phyloP scores from a whole-genome alignment of 2,888 invertebrate species.

The Drosophila sordidapex region DNA sequence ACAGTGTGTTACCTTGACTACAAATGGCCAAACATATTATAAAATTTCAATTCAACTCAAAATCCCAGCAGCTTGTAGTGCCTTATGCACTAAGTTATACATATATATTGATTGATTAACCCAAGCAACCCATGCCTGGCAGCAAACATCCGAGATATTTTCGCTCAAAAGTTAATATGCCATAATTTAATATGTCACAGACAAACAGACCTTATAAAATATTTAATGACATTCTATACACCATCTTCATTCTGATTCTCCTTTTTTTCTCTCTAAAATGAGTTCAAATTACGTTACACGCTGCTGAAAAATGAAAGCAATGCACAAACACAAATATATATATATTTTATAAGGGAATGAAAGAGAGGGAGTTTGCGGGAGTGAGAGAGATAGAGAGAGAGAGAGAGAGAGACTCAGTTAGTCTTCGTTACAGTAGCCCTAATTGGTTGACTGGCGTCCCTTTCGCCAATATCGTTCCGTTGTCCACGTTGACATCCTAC shows the following conservation, averaged over 20 bases:
- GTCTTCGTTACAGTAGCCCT: slow-evolving; percentile 57
- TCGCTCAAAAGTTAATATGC: slow-evolving; percentile 58
- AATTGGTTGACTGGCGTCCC: slow-evolving; percentile 65
- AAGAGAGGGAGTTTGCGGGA: not conserved
- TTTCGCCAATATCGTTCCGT: slow-evolving; percentile 36
- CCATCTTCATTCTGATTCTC: slow-evolving; percentile 3
- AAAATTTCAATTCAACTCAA: slow-evolving; percentile 23
- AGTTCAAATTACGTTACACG: slow-evolving; percentile 62
- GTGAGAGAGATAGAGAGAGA: slow-evolving; percentile 1
- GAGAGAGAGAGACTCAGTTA: slow-evolving; percentile 37
- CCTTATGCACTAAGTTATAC: not conserved
- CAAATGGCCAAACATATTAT: slow-evolving; percentile 6
- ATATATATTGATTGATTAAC: slow-evolving; percentile 49
- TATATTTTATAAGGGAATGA: slow-evolving; percentile 3
- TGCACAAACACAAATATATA: slow-evolving; percentile 17
- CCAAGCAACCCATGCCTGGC: slow-evolving; percentile 7
- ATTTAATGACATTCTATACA: slow-evolving; percentile 6
- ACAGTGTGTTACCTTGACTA: not conserved
- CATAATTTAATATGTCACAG: slow-evolving; percentile 48
- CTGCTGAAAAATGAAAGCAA: slow-evolving; percentile 53
- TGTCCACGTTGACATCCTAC: slow-evolving; percentile 43
- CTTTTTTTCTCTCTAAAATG: slow-evolving; percentile 21
- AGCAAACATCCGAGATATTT: slow-evolving; percentile 11
- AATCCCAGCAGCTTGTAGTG: not conserved
- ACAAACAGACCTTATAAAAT: slow-evolving; percentile 27